Evolutionary conservation across 2,113 vertebrate genomes (phyloP).

Genomic region (Pontoporia blainvillei): DNA sequence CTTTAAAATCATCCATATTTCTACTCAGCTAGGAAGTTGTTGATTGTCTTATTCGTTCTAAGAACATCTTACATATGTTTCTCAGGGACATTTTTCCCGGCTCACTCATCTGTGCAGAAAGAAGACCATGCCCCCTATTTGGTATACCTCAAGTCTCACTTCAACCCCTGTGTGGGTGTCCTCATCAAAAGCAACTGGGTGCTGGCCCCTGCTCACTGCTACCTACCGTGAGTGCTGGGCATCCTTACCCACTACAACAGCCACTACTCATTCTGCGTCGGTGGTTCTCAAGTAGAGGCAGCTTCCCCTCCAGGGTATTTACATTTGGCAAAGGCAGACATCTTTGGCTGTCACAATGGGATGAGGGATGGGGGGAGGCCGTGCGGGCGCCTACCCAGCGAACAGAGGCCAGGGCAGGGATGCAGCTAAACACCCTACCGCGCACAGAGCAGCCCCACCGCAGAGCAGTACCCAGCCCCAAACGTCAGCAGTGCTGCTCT

Average conservation of each 20-base stretch:
- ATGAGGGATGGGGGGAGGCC: too few relatives aligned
- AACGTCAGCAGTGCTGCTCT: not conserved
- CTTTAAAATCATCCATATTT: not conserved
- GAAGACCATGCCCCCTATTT: conserved; percentile 69
- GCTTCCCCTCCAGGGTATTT: not conserved
- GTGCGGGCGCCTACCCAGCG: not conserved
- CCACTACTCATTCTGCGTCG: not conserved
- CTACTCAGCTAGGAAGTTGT: not conserved
- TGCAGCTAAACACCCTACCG: not conserved
- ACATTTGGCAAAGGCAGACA: not conserved
- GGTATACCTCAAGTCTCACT: conserved; percentile 68
- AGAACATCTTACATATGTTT: not conserved
- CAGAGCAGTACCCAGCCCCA: not conserved
- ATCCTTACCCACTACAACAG: not conserved
- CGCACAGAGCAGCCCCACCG: too few relatives aligned
- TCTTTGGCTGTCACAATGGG: not conserved
- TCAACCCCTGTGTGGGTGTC: conserved; percentile 72
- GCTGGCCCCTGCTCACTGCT: conserved; percentile 71
- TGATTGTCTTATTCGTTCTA: not conserved
- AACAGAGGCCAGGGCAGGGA: not conserved
- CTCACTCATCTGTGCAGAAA: conserved; percentile 34
- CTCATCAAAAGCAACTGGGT: conserved; percentile 70
- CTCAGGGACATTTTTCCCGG: conserved; percentile 42
- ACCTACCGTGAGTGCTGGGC: conserved; percentile 64
- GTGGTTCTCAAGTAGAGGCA: not conserved